A percentile compares a stretch with the other conserved stretches of the same genome.
Conservation (phyloP, 2,797 vertebrate genomes). For the Mergus octosetaceus region DNA sequence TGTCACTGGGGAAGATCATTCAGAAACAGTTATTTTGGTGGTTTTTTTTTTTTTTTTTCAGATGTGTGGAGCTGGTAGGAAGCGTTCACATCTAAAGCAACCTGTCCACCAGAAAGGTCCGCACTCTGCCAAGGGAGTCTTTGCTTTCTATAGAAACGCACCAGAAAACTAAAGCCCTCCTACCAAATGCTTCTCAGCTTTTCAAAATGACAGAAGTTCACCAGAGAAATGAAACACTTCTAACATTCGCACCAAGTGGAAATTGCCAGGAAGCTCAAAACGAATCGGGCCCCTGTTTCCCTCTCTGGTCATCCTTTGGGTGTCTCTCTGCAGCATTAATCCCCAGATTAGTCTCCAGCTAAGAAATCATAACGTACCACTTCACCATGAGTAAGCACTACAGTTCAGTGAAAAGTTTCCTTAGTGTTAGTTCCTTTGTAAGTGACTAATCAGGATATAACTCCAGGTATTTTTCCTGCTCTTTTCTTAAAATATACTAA, state of each 20-base stretch:
- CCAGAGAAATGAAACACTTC: neutral
- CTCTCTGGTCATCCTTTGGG: neutral
- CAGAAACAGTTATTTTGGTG: neutral
- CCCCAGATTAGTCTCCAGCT: neutral
- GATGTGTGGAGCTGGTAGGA: neutral
- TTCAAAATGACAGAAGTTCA: neutral
- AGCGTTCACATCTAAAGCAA: neutral
- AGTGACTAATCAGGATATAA: conserved; percentile 31
- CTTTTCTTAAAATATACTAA: neutral
- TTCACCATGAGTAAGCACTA: conserved; percentile 9
- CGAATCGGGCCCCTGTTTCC: neutral
- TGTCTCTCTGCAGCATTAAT: neutral
- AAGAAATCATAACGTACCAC: neutral
- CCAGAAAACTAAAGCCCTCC: neutral
- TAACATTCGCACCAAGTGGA: neutral
- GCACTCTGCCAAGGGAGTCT: neutral
- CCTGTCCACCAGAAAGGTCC: neutral
- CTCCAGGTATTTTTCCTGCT: neutral
- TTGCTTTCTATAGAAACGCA: neutral
- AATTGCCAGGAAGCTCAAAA: neutral
- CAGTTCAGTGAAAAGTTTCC: neutral
- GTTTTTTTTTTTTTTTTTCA: neutral
- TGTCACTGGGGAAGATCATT: neutral
- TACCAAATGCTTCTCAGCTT: neutral
- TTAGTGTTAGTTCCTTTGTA: neutral